phyloP scores from a whole-genome alignment of 2,113 vertebrate genomes.

The Cygnus buccinator region DNA sequence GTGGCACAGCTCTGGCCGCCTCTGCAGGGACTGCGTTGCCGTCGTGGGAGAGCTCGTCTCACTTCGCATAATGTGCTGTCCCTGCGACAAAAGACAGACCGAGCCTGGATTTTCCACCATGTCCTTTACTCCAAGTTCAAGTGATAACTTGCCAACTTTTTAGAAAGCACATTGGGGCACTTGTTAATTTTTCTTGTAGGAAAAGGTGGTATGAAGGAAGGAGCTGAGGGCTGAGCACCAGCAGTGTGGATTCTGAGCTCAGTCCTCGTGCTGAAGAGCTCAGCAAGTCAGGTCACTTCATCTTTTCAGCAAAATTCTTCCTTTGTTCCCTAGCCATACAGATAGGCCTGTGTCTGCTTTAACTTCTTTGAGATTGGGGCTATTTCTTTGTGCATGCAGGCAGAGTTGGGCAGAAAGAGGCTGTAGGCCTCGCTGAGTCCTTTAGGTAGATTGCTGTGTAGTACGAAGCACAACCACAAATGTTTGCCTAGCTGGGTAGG shows the following conservation, averaged over 20 bases:
- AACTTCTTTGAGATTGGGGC: not conserved
- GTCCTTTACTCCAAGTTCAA: not conserved
- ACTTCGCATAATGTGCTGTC: not conserved
- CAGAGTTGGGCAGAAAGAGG: not conserved
- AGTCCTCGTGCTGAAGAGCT: not conserved
- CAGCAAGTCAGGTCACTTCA: not conserved
- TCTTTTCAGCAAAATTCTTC: too few relatives aligned
- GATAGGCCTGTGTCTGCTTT: not conserved
- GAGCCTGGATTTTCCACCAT: not conserved
- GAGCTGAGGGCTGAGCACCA: not conserved
- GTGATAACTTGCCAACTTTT: not conserved
- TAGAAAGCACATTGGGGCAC: not conserved
- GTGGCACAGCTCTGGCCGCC: not conserved
- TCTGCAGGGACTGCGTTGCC: rapidly evolving
- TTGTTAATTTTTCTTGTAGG: not conserved
- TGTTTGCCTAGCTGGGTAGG: not conserved
- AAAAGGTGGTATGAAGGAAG: not conserved
- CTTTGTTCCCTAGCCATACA: not conserved
- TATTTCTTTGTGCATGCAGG: not conserved
- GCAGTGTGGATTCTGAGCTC: not conserved
- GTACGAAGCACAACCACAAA: not conserved
- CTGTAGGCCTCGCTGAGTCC: not conserved
- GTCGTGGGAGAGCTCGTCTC: not conserved
- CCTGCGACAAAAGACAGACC: not conserved
- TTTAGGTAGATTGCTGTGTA: not conserved